Percentiles rank a stretch among this genome's conserved stretches.
phyloP scores from a whole-genome alignment of 2,113 vertebrate species.

The Dunckerocampus dactyliophorus region DNA sequence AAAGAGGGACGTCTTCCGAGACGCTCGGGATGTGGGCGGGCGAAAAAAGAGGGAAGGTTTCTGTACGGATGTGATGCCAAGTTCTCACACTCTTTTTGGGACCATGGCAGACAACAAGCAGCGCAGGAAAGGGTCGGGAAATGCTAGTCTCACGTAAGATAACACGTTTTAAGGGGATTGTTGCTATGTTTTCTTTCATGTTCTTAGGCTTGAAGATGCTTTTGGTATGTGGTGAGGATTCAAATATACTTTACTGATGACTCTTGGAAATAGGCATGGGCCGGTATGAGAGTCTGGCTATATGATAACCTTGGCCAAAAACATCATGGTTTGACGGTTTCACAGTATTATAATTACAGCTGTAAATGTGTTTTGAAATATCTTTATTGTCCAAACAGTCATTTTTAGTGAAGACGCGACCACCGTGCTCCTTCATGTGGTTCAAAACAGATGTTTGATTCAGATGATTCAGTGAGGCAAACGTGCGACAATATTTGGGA shows the following conservation, averaged over 20 bases:
- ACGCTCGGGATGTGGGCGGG: constrained; percentile 16
- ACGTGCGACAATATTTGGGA: too few species aligned
- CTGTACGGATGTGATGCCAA: constrained; percentile 57
- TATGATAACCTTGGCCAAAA: too few species aligned
- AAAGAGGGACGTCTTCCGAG: constrained; percentile 51
- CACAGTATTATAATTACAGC: too few species aligned
- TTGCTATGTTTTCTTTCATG: neutral
- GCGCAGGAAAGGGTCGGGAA: constrained; percentile 48
- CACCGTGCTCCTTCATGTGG: too few species aligned
- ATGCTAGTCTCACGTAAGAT: constrained; percentile 52
- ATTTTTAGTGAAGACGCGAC: too few species aligned
- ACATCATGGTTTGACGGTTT: too few species aligned
- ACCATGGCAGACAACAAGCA: constrained; percentile 65
- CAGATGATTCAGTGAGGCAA: too few species aligned
- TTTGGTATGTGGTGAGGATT: constrained; percentile 51
- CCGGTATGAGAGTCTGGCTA: too few species aligned
- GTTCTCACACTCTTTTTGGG: constrained; percentile 56
- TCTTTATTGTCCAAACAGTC: too few species aligned
- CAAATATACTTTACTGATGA: constrained; percentile 57
- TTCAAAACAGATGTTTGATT: too few species aligned
- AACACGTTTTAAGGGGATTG: neutral
- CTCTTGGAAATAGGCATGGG: too few species aligned
- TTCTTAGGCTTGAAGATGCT: constrained; percentile 34
- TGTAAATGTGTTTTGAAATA: too few species aligned
- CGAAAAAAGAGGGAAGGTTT: constrained; percentile 39